Percentiles rank a stretch among this genome's conserved stretches.
Evolutionary conservation across 2,888 invertebrate genomes (phyloP).

Genomic region (Apodemia zela): DNA sequence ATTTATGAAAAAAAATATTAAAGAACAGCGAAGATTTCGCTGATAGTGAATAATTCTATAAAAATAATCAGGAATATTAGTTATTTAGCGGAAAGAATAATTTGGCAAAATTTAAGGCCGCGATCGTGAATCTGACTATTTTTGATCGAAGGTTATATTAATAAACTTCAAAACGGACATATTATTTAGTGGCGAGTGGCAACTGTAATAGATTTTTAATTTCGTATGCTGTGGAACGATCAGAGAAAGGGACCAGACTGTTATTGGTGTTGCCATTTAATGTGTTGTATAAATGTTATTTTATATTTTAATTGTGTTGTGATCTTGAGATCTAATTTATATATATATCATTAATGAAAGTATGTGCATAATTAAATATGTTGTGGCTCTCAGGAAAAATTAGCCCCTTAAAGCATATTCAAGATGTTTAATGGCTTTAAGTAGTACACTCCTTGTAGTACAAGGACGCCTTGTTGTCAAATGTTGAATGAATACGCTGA

Average conservation of each 20-base stretch:
- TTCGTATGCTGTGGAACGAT: slow-evolving; percentile 45
- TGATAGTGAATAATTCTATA: too few relatives aligned
- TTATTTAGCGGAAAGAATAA: too few relatives aligned
- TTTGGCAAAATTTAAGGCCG: too few relatives aligned
- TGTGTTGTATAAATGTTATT: slow-evolving; percentile 40
- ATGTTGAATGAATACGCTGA: too few relatives aligned
- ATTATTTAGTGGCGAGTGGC: background rate
- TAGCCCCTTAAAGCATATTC: background rate
- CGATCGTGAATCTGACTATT: too few relatives aligned
- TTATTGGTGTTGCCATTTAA: slow-evolving; percentile 38
- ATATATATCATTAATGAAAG: slow-evolving; percentile 43
- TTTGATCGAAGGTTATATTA: too few relatives aligned
- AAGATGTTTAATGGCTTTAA: too few relatives aligned
- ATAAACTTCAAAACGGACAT: background rate
- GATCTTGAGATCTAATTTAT: slow-evolving; percentile 55
- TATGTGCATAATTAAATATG: slow-evolving; percentile 49
- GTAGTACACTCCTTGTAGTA: too few relatives aligned
- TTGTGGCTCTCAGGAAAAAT: background rate
- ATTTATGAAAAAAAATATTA: too few relatives aligned
- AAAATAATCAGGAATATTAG: too few relatives aligned
- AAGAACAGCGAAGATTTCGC: too few relatives aligned
- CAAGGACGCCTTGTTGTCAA: too few relatives aligned
- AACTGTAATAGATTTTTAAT: slow-evolving; percentile 29
- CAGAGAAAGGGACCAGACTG: slow-evolving; percentile 60
- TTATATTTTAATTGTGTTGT: slow-evolving; percentile 50